phyloP scores from a whole-genome alignment of 1,140 invertebrate species.

The Marisa cornuarietis region DNA sequence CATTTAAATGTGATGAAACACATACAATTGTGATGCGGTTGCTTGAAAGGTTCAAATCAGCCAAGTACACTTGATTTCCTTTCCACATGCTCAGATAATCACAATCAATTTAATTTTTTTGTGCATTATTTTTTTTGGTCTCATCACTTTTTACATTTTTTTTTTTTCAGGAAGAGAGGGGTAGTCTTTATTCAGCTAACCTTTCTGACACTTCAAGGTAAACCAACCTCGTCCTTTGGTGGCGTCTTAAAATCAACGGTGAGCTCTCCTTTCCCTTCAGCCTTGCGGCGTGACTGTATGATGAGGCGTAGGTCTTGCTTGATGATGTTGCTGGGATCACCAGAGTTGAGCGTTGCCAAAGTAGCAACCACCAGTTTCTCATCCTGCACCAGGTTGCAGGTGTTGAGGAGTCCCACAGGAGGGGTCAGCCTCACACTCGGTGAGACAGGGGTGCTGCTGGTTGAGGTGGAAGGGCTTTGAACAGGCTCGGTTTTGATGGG shows the following conservation, averaged over 20 bases:
- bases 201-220: too few species aligned
- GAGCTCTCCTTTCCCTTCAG: slow-evolving; percentile 61
- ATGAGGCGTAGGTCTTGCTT: slow-evolving; percentile 91
- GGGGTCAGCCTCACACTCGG: neutral
- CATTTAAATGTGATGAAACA: too few species aligned
- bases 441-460: neutral
- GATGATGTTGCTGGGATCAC: slow-evolving; percentile 89
- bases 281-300: slow-evolving; percentile 83
- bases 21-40: too few species aligned
- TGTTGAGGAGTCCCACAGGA: slow-evolving; percentile 21
- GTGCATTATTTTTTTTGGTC: too few species aligned
- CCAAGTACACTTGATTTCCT: too few species aligned
- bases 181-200: too few species aligned
- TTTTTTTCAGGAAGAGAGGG: too few species aligned
- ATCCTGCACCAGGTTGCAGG: slow-evolving; percentile 32
- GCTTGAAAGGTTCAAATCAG: too few species aligned
- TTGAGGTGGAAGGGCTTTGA: neutral
- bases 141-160: too few species aligned
- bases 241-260: slow-evolving; percentile 51
- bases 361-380: slow-evolving; percentile 45
- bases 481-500: slow-evolving; percentile 21
- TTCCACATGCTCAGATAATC: too few species aligned
- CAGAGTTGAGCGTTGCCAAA: slow-evolving; percentile 54
- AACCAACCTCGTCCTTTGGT: slow-evolving; percentile 40
- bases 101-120: too few species aligned